phyloP scores from a whole-genome alignment of 37 sponge, comb jelly and placozoan genomes.

The Spongilla lacustris region DNA sequence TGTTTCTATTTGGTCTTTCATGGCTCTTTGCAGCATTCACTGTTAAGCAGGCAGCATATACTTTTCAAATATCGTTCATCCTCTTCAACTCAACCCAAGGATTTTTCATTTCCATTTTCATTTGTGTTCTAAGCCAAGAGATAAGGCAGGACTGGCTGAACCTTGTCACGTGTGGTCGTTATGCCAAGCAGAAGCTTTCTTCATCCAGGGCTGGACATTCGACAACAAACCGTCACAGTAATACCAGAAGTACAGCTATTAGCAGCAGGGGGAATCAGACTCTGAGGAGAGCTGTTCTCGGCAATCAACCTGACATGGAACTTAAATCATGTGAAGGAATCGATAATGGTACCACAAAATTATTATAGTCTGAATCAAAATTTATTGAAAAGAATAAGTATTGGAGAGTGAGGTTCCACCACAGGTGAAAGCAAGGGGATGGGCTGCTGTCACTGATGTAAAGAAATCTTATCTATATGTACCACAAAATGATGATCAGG shows the following conservation, averaged over 20 bases:
- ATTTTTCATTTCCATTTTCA: constrained; percentile 66
- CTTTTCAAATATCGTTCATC: constrained; percentile 62
- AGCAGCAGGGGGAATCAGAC: not conserved
- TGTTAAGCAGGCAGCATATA: constrained; percentile 16
- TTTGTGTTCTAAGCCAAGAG: constrained; percentile 54
- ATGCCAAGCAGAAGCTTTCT: not conserved
- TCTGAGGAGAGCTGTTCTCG: not conserved
- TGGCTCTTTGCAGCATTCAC: constrained; percentile 70
- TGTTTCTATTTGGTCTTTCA: constrained; percentile 52
- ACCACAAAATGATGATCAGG: too few relatives aligned
- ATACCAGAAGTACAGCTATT: not conserved
- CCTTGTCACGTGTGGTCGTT: constrained; percentile 3
- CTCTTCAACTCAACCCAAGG: constrained; percentile 54
- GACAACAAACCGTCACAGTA: not conserved
- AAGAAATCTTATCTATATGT: too few relatives aligned
- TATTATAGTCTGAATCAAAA: not conserved
- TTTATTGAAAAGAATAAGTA: not conserved
- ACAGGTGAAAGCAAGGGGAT: not conserved
- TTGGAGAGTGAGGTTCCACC: not conserved
- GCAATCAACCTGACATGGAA: not conserved
- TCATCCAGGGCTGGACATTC: not conserved
- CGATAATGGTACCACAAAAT: not conserved
- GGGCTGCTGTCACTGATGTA: not conserved
- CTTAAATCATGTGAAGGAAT: not conserved
- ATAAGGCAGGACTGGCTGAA: constrained; percentile 57